Evolutionary conservation across 1,140 invertebrate genomes (phyloP).

Genomic region (Drosophila ironensis): DNA sequence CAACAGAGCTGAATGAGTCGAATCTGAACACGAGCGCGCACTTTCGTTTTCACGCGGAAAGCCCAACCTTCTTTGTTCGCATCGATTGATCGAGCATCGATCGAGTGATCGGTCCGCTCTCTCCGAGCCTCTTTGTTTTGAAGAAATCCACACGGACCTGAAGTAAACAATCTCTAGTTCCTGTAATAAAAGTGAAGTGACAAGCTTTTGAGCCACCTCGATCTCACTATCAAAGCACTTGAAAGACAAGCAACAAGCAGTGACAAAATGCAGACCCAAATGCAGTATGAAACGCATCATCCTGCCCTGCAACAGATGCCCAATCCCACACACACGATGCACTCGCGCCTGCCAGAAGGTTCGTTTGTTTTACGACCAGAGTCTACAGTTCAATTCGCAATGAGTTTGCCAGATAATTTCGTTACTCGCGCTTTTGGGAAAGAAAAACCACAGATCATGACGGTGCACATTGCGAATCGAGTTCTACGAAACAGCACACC

Average conservation of each 20-base stretch:
- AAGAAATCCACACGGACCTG: background rate
- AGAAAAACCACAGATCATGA: slow-evolving; percentile 49
- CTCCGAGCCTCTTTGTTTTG: background rate
- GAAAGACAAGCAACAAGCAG: background rate
- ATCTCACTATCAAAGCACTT: background rate
- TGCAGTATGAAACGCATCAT: slow-evolving; percentile 28
- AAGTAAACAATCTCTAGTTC: background rate
- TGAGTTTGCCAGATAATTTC: slow-evolving; percentile 34
- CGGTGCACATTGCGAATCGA: slow-evolving; percentile 39
- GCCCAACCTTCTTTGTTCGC: slow-evolving; percentile 7
- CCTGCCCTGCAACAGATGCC: background rate
- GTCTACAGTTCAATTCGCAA: slow-evolving; percentile 31
- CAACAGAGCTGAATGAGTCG: slow-evolving; percentile 10
- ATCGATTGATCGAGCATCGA: background rate
- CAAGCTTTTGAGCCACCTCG: background rate
- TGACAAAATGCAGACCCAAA: slow-evolving; percentile 32
- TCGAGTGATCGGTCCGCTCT: background rate
- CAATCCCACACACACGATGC: background rate
- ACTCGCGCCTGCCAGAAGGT: slow-evolving; percentile 4
- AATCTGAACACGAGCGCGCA: slow-evolving; percentile 1
- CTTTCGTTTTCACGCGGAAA: slow-evolving; percentile 16
- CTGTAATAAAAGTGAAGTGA: background rate
- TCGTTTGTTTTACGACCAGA: slow-evolving; percentile 14
- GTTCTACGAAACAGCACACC: slow-evolving; percentile 43
- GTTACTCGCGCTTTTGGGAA: slow-evolving; percentile 25